Percentiles rank a stretch among this genome's conserved stretches.
These are phyloP conservation scores for Albula goreensis DNA, from an alignment of 2,113 vertebrate species.

Conservation along the genomic window DNA sequence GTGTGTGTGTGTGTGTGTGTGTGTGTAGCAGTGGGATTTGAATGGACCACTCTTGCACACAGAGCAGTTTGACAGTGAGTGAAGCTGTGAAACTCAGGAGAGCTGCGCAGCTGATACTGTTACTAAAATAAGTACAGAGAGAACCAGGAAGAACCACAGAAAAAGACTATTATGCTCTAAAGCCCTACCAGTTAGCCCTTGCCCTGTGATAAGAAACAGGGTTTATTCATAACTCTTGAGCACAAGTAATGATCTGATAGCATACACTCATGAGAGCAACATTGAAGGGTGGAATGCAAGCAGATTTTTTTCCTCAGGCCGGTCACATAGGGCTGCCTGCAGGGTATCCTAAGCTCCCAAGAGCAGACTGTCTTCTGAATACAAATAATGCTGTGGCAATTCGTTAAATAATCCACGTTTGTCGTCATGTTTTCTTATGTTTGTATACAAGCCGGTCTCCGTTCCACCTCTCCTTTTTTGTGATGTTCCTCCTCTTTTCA, in stretches of 20 bases:
- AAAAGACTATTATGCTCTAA: not conserved
- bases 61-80: not conserved
- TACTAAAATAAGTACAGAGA: not conserved
- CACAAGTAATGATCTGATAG: no score
- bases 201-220: not conserved
- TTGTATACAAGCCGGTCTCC: no score
- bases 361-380: no score
- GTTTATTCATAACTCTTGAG: no score
- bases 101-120: not conserved
- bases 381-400: no score
- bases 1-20: not conserved
- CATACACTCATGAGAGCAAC: no score
- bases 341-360: not conserved
- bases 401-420: no score
- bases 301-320: no score
- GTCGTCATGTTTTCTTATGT: no score
- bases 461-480: no score
- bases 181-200: not conserved
- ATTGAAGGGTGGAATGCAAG: no score
- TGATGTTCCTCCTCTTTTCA: no score
- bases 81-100: not conserved
- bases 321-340: not conserved
- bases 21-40: not conserved
- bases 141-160: not conserved
- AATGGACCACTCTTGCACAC: not conserved